These are phyloP conservation scores for Synchiropus splendidus DNA, from an alignment of 2,113 vertebrate species.

Conservation along the genomic window DNA sequence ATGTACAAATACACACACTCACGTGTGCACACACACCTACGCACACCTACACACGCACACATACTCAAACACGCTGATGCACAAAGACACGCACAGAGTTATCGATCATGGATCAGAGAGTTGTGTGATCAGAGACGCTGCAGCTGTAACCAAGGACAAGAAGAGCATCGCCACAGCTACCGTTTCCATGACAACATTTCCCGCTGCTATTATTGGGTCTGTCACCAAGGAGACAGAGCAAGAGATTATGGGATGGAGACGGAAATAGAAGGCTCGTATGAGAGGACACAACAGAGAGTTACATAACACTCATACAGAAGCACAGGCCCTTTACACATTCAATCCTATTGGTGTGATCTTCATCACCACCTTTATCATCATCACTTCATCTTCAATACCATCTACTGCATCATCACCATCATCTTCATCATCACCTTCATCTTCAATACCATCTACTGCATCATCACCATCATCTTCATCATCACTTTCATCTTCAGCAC, in stretches of 20 bases:
- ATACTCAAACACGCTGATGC: slow-evolving; percentile 3
- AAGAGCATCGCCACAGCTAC: slow-evolving; percentile 63
- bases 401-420: too few relatives aligned
- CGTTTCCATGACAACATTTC: slow-evolving; percentile 67
- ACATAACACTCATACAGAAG: slow-evolving; percentile 32
- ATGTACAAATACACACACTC: slow-evolving; percentile 3
- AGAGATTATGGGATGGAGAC: slow-evolving; percentile 58
- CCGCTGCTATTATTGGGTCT: slow-evolving; percentile 60
- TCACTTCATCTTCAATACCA: too few relatives aligned
- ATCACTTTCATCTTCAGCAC: too few relatives aligned
- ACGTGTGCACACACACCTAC: slow-evolving; percentile 7
- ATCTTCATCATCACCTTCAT: too few relatives aligned
- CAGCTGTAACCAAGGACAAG: slow-evolving; percentile 53
- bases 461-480: too few relatives aligned
- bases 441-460: too few relatives aligned
- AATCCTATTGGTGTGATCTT: too few relatives aligned
- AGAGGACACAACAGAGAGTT: slow-evolving; percentile 49
- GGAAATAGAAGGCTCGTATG: slow-evolving; percentile 53
- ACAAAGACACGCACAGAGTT: slow-evolving; percentile 34
- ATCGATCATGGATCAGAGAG: slow-evolving; percentile 53
- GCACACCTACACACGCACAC: slow-evolving; percentile 15
- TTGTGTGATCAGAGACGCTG: slow-evolving; percentile 37
- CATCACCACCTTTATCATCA: too few relatives aligned
- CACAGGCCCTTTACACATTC: too few relatives aligned
- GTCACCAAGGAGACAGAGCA: slow-evolving; percentile 59